A percentile compares a stretch with the other conserved stretches of the same genome.
phyloP scores from a whole-genome alignment of 2,113 vertebrate species.

The Pantherophis guttatus region DNA sequence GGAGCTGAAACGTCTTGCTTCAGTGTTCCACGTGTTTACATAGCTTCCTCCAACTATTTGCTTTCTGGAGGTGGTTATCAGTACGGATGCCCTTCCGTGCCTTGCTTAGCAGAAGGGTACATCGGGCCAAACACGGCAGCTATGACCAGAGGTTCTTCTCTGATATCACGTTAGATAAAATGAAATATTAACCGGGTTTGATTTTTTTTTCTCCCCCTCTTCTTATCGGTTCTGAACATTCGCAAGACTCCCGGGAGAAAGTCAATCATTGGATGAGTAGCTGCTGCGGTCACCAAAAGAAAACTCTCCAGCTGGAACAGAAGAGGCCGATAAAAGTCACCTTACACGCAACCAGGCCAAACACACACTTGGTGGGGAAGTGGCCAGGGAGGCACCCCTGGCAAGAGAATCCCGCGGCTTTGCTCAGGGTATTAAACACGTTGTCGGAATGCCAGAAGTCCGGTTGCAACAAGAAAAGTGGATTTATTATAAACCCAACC shows the following conservation, averaged over 20 bases:
- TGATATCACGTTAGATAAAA: not conserved
- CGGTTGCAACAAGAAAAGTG: not conserved
- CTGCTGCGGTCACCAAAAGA: not conserved
- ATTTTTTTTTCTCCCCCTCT: not conserved
- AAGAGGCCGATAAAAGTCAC: not conserved
- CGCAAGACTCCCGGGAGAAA: not conserved
- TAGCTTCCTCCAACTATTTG: not conserved
- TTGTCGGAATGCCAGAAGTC: not conserved
- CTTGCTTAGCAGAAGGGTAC: not conserved
- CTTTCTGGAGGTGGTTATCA: not conserved
- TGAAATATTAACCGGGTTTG: not conserved
- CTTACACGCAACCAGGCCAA: not conserved
- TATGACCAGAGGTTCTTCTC: not conserved
- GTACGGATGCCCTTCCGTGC: not conserved
- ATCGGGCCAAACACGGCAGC: not conserved
- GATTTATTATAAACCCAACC: constrained; percentile 17
- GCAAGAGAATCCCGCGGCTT: not conserved
- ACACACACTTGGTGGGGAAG: not conserved
- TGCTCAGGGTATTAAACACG: not conserved
- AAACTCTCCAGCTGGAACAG: not conserved
- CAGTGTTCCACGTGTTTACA: not conserved
- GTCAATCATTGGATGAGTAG: not conserved
- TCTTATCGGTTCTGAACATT: not conserved
- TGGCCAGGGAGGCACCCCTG: not conserved
- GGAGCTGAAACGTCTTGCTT: not conserved